Base-by-base conservation (phyloP, 1,140 invertebrate species). In the Zaprionus ornatus region DNA sequence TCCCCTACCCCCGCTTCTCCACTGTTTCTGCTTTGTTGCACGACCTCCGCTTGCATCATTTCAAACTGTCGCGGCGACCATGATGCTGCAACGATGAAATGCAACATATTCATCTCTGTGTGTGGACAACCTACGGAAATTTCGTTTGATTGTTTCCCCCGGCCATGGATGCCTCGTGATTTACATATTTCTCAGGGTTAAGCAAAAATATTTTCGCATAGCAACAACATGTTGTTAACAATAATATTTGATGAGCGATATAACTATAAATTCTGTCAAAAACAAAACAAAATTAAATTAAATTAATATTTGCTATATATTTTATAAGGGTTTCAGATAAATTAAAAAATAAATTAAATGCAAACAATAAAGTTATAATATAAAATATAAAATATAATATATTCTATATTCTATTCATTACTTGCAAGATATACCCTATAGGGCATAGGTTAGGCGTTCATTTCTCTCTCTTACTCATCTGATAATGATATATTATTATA, bases 51-150 rank as follows among this genome's bases (percentile, higher is more conserved):
- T 68, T 80, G 78, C 70, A 71, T 63, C 77, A 57, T 66, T 79
- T 57, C 35, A 42, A 60, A 60, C 55, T 61, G 66, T 66, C 45
- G 56, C 25, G 67, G 48, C 73, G 74, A 42, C 78, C 68, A 60
- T 62, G 57, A 45, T 37, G 35, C 12, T 65, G 64, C 65, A 65
- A 40, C 61, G 45, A 21, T 66, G 42, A 73, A 73, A 66, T 65
- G 55, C 56, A 57, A 63, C 68, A 64, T 10, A 50, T 50, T 50
- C 19, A 45, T 50, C 45, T 50, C 40, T 45, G 12, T 40, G 54
- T 70, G 23, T 64, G 50, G 27, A 45, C 68, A 65, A 84, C 74
- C 81, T 67, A 84, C 81, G 81, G 81, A 84, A 84, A 80, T 84
- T 84, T 59, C 72, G 48, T 64, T 42, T 45, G 52, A 21, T 70